These are phyloP conservation scores for Triops cancriformis DNA, from an alignment of 1,140 invertebrate genomes.

Conservation along the genomic window DNA sequence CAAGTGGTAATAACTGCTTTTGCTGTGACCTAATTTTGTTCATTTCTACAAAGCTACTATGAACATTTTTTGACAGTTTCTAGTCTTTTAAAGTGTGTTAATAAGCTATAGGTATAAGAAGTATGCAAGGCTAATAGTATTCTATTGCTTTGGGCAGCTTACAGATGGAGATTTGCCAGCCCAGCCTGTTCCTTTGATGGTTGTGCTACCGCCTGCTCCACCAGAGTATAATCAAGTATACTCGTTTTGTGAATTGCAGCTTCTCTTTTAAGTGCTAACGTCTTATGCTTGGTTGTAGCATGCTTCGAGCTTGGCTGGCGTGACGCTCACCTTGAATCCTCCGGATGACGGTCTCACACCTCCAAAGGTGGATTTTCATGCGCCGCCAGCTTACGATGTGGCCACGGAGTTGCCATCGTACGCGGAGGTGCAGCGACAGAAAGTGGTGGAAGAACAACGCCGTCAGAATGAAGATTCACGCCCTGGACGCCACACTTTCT, in stretches of 20 bases:
- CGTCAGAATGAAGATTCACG: constrained; percentile 15
- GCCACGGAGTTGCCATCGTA: constrained; percentile 71
- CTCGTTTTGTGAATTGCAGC: not conserved
- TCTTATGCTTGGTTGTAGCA: constrained; percentile 38
- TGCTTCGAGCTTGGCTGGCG: not conserved
- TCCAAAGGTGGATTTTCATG: constrained; percentile 68
- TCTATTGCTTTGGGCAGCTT: not conserved
- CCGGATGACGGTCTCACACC: constrained; percentile 41
- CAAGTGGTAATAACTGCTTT: not conserved
- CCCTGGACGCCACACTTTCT: not conserved
- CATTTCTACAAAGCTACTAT: no score
- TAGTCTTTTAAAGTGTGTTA: no score
- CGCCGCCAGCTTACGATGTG: constrained; percentile 75
- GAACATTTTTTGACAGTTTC: no score
- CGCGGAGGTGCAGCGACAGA: constrained; percentile 80
- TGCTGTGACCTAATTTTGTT: no score
- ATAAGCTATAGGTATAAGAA: not conserved
- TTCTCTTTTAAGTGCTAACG: constrained; percentile 6
- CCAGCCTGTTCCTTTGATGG: constrained; percentile 15
- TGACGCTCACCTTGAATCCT: not conserved
- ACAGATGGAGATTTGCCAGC: constrained; percentile 5
- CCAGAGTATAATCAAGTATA: not conserved
- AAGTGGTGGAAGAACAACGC: constrained; percentile 63
- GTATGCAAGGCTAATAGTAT: not conserved
- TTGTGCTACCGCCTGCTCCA: constrained; percentile 7